Conservation (phyloP, 1,140 invertebrate species). For the Acromyrmex heyeri region DNA sequence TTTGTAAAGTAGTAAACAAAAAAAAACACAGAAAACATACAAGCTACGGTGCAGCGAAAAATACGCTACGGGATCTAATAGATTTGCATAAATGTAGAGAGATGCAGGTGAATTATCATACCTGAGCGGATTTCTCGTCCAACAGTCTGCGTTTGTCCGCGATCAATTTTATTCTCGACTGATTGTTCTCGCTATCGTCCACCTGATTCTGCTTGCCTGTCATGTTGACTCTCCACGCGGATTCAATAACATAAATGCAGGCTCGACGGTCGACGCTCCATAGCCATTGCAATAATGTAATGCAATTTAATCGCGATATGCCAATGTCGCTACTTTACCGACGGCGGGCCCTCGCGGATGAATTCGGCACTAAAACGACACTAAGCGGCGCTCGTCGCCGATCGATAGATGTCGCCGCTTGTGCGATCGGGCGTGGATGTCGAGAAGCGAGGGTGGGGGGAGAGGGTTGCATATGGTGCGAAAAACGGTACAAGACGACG, state of each 20-base stretch:
- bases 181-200: conserved; percentile 70
- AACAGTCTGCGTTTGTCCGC: conserved; percentile 80
- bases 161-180: conserved; percentile 79
- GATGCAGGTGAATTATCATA: conserved; percentile 48
- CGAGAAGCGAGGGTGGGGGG: not conserved
- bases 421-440: not conserved
- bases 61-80: not conserved
- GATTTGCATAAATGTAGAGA: conserved; percentile 12
- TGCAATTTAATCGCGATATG: not conserved
- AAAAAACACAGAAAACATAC: not conserved
- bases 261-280: not conserved
- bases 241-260: not conserved
- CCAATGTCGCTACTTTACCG: not conserved
- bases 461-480: not conserved
- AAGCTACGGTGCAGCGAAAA: too few relatives aligned
- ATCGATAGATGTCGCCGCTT: not conserved
- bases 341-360: not conserved
- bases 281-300: not conserved
- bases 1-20: not conserved
- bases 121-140: conserved; percentile 78
- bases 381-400: not conserved
- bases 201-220: conserved; percentile 78
- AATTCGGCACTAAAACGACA: not conserved
- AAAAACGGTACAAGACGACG: conserved; percentile 2
- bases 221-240: conserved; percentile 68